A percentile compares a stretch with the other conserved stretches of the same genome.
phyloP scores from a whole-genome alignment of 2,797 vertebrate genomes.

The Cirrhinus mrigala region DNA sequence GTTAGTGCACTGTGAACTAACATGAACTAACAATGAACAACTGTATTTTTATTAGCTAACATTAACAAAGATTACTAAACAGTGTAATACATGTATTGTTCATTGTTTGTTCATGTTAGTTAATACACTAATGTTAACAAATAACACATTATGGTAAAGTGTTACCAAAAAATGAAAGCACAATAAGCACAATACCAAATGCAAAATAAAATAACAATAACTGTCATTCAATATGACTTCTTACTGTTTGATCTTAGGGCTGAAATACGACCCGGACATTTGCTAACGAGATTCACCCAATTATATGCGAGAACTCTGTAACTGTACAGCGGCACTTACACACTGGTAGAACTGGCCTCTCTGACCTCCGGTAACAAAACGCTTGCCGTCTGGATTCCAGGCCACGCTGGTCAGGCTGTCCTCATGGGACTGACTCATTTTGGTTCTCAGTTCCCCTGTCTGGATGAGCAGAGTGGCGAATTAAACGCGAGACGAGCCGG shows the following conservation, averaged over 20 bases:
- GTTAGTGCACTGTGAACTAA: too few relatives aligned
- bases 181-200: background rate
- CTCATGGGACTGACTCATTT: slow-evolving; percentile 98
- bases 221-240: background rate
- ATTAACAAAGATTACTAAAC: too few relatives aligned
- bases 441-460: slow-evolving; percentile 95
- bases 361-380: slow-evolving; percentile 95
- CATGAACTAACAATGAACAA: too few relatives aligned
- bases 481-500: background rate
- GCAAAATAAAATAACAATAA: background rate
- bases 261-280: background rate
- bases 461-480: slow-evolving; percentile 62
- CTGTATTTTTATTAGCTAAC: too few relatives aligned
- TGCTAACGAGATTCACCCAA: background rate
- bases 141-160: too few relatives aligned
- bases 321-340: slow-evolving; percentile 83
- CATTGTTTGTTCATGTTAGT: too few relatives aligned
- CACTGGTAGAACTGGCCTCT: slow-evolving; percentile 98
- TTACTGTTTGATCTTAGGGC: background rate
- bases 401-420: slow-evolving; percentile 97
- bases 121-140: too few relatives aligned
- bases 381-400: slow-evolving; percentile 98
- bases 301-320: background rate
- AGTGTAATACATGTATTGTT: too few relatives aligned
- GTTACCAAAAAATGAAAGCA: too few relatives aligned